These are phyloP conservation scores for Cyanoderma ruficeps DNA, from an alignment of 2,113 vertebrate species.

Conservation along the genomic window DNA sequence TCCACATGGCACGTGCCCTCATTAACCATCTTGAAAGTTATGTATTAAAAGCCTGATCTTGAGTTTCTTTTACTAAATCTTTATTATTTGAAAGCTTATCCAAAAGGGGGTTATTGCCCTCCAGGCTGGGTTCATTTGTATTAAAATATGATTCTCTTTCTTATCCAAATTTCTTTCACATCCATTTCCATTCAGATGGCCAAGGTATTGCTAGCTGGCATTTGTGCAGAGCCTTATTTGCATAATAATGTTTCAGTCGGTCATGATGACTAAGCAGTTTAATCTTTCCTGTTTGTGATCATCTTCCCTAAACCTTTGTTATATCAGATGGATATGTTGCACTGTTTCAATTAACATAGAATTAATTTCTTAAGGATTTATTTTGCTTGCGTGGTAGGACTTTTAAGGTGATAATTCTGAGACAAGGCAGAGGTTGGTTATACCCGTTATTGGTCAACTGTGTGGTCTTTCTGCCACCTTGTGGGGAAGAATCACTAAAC, in stretches of 20 bases:
- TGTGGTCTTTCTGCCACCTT: slow-evolving; percentile 74
- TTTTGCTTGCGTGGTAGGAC: background rate
- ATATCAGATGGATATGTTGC: background rate
- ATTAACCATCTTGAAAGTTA: background rate
- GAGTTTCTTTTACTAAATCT: background rate
- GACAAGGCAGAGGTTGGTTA: background rate
- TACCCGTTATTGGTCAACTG: background rate
- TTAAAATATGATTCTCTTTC: slow-evolving; percentile 1
- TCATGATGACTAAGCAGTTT: slow-evolving; percentile 38
- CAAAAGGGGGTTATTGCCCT: background rate
- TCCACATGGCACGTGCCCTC: background rate
- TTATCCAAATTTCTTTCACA: background rate
- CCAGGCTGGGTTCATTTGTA: background rate
- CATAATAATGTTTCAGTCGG: slow-evolving; percentile 15
- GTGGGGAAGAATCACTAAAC: slow-evolving; percentile 65
- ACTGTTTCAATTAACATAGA: background rate
- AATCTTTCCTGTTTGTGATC: background rate
- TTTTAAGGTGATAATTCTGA: background rate
- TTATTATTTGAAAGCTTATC: slow-evolving; percentile 1
- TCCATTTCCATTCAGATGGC: slow-evolving; percentile 1
- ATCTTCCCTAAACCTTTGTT: background rate
- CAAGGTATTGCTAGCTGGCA: background rate
- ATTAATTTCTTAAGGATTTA: background rate
- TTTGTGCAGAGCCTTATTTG: slow-evolving; percentile 13
- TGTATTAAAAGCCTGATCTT: background rate